Evolutionary conservation across 2,797 vertebrate genomes (phyloP), one percentile per base, ranked within the genome.

Genomic region (Heteromormyrus szaboi): DNA sequence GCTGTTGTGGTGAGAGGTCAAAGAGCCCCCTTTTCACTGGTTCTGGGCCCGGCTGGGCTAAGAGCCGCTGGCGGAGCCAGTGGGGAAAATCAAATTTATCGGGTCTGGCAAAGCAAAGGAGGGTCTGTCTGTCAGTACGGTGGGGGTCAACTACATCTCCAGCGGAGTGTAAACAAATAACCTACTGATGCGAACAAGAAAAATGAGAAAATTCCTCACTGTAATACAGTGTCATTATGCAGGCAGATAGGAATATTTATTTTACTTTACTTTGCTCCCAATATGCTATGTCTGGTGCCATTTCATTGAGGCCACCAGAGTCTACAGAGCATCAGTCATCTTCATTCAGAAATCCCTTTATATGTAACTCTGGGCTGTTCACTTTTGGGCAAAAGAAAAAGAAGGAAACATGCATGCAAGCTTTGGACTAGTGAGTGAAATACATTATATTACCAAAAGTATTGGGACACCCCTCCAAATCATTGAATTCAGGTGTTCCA

Each of bases 101-200:
- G 33, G 86, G 44, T 46, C 86, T 89, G 89, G 86, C 89, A 89
- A 87, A 88, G 51, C 89, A 44, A 65, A 68, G 65, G 86, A 46
- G 46, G 53, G n/a, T 22, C 46, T 59, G 50, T 87, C 54, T 46
- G 25, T 41, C 37, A 65, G 44, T 14, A 54, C 19, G 50, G 44
- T 79, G 50, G 46, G 65, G 72, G 86, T 89, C 89, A 89, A 88
- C 54, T 59, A 84, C 54, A 62, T 89, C 86, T 87, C 86, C 76
- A 65, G 25, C 29, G 5, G 62, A 48, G 68, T 46, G n/a, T 89
- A 76, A 89, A 89, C 88, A 86, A 76, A 86, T 22, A 86, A 14
- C 83, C 62, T 6, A 51, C 25, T 22, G 41, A 50, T 25, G 12
- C 14, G 11, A 17, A 51, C 2, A 41, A 51, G 12, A 25, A 4